Conservation (phyloP, 2,888 invertebrate species). For the Steinernema scapterisci region DNA sequence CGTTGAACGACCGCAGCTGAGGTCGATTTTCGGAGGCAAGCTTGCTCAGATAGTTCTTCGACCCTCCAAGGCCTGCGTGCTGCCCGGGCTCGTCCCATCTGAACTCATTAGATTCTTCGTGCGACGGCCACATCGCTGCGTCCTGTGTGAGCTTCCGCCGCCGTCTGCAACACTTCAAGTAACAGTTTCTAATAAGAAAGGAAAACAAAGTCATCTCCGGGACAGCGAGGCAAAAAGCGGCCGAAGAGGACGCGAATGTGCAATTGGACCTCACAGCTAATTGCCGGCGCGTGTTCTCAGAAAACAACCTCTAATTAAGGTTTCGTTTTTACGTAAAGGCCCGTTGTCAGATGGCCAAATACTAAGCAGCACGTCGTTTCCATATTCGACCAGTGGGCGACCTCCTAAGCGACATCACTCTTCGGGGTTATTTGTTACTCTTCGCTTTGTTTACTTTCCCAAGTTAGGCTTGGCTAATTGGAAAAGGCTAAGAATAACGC, state of each 20-base stretch:
- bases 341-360: not conserved
- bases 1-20: conserved; percentile 42
- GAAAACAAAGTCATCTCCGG: no score
- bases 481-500: no score
- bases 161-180: not conserved
- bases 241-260: not conserved
- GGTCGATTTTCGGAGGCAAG: not conserved
- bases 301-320: conserved; percentile 4
- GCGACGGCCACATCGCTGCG: not conserved
- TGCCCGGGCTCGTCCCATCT: not conserved
- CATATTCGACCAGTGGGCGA: not conserved
- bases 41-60: conserved; percentile 3
- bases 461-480: not conserved
- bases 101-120: conserved; percentile 3
- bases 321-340: not conserved
- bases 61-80: not conserved
- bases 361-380: not conserved
- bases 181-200: no score
- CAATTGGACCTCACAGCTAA: conserved; percentile 2
- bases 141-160: not conserved
- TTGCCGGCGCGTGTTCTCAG: not conserved
- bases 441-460: not conserved
- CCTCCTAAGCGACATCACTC: not conserved
- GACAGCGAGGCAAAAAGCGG: no score
- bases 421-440: not conserved